A percentile compares a stretch with the other conserved stretches of the same genome.
phyloP scores from a whole-genome alignment of 2,797 vertebrate genomes.

The Hydrophis major region DNA sequence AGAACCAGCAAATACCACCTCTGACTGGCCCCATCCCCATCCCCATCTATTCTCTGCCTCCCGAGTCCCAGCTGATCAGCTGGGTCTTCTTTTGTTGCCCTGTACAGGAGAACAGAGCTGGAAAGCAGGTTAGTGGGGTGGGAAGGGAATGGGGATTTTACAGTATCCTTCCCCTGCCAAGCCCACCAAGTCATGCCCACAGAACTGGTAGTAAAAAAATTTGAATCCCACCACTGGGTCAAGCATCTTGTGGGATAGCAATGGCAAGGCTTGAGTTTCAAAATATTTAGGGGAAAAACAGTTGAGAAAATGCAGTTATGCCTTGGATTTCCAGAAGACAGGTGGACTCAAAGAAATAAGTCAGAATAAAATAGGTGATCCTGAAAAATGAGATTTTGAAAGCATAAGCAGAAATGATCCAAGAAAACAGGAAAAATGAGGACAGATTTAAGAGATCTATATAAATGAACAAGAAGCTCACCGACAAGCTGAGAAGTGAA shows the following conservation, averaged over 20 bases:
- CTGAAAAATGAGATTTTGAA: neutral
- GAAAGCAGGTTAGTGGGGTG: no score
- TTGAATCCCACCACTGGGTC: no score
- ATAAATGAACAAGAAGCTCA: neutral
- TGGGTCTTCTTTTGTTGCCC: no score
- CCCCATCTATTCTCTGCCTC: no score
- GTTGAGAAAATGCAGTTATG: neutral
- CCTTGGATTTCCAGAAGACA: neutral
- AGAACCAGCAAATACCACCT: no score
- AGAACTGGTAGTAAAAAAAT: no score
- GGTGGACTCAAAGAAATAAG: neutral
- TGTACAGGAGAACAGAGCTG: no score
- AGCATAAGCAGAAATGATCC: neutral
- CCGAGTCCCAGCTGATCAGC: no score
- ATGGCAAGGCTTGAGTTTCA: neutral
- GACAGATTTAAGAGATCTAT: neutral
- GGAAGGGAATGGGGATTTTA: no score
- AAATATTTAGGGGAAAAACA: neutral
- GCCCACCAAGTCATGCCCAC: no score
- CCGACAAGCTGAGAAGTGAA: neutral
- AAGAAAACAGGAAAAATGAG: neutral
- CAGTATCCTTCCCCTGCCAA: no score
- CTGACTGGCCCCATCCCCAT: no score
- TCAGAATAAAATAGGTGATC: neutral
- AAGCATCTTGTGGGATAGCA: neutral